A percentile compares a stretch with the other conserved stretches of the same genome.
phyloP scores from a whole-genome alignment of 2,797 vertebrate species.

The Etheostoma perlongum region DNA sequence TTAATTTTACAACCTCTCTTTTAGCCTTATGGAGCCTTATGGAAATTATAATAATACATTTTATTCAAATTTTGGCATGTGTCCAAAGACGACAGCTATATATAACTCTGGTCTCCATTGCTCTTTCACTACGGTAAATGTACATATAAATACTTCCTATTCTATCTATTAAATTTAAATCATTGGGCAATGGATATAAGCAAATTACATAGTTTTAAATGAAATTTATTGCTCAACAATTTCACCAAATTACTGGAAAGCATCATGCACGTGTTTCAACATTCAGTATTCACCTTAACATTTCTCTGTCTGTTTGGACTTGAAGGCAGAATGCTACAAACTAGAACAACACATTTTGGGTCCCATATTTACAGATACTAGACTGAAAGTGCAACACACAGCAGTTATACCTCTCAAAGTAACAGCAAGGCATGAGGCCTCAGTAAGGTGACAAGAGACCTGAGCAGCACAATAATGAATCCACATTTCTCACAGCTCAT shows the following conservation, averaged over 20 bases:
- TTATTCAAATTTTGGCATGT: not conserved
- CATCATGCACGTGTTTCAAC: not conserved
- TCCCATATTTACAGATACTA: not conserved
- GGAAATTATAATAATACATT: not conserved
- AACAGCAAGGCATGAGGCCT: not conserved
- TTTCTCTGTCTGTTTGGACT: slow-evolving; percentile 20
- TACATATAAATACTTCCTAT: not conserved
- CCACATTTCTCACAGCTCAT: not conserved
- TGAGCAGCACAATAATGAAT: not conserved
- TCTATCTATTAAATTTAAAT: too few relatives aligned
- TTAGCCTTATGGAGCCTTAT: not conserved
- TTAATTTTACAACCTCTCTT: not conserved
- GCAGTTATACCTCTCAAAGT: too few relatives aligned
- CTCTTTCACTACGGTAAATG: not conserved
- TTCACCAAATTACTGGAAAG: not conserved
- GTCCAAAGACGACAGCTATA: not conserved
- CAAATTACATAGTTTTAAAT: not conserved
- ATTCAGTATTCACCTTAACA: not conserved
- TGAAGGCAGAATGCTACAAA: not conserved
- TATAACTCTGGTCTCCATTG: not conserved
- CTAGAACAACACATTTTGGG: not conserved
- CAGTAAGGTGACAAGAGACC: not conserved
- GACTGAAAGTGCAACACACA: too few relatives aligned
- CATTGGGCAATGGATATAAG: too few relatives aligned
- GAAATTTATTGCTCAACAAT: not conserved